Evolutionary conservation across 2,888 invertebrate species (phyloP).

Genomic region (Aspidapion aeneum): DNA sequence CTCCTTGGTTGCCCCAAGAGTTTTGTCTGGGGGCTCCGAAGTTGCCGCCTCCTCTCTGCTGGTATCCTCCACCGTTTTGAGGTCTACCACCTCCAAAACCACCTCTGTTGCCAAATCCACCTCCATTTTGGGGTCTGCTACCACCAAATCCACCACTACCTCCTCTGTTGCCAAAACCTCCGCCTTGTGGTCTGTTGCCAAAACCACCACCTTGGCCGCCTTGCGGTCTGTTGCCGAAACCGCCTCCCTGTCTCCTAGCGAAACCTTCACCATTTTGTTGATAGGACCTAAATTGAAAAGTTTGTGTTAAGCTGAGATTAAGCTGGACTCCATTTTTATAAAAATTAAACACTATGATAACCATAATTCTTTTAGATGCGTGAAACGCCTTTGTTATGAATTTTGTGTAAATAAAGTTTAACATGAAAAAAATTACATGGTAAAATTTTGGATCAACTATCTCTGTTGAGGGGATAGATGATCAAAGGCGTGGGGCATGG

Average conservation of each 20-base stretch:
- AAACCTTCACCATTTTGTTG: not conserved
- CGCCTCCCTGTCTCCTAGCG: not conserved
- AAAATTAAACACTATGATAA: too few relatives aligned
- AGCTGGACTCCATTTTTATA: too few relatives aligned
- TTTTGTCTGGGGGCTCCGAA: not conserved
- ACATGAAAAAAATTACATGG: too few relatives aligned
- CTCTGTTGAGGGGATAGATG: too few relatives aligned
- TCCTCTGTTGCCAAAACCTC: conserved; percentile 1
- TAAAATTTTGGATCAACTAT: too few relatives aligned
- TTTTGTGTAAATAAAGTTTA: too few relatives aligned
- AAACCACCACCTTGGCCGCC: not conserved
- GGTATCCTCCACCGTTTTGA: conserved; percentile 3
- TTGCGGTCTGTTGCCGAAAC: not conserved
- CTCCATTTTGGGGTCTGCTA: not conserved
- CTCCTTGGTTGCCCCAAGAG: conserved; percentile 13
- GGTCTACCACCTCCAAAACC: conserved; percentile 6
- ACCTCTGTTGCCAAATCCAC: not conserved
- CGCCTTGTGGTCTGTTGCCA: not conserved
- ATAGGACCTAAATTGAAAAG: conserved; percentile 1
- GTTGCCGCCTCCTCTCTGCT: conserved; percentile 26
- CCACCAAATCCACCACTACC: not conserved
- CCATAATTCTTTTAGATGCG: too few relatives aligned
- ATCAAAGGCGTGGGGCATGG: too few relatives aligned
- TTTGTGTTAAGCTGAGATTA: too few relatives aligned
- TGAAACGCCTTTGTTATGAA: too few relatives aligned